Evolutionary conservation across 2,888 invertebrate genomes (phyloP), one percentile per base, ranked within the genome.

Genomic region (Mesorhabditis sp.): DNA sequence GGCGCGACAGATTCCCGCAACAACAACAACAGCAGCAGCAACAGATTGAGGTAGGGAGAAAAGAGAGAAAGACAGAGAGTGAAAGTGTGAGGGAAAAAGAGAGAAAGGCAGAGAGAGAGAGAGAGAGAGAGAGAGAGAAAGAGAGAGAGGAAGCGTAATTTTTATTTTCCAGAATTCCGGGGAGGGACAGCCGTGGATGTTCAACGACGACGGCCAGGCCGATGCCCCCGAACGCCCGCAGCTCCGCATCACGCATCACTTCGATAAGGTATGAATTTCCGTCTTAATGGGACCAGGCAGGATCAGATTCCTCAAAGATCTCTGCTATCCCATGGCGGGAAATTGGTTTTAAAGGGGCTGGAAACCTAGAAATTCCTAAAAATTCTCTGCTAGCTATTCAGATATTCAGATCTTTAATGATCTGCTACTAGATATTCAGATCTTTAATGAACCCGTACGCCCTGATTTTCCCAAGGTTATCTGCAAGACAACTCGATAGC

Each of bases 241-340:
- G 44, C 13, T 65, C 15, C 13, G 66, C 3, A 65, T 65, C 66
- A 65, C 45, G 7, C 66, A 65, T 15, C 66, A 65, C 4, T 65
- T 65, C 44, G 66, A 43, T 4, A 10, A 43, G 66, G 66, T 65
- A 43, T 10, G 13, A 7, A 43, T 15, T 10, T 28, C 1, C 28
- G 28, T 28, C 2, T 28, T 28, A 28, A n/a, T n/a, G n/a, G n/a
- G n/a, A 1, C 28, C 28, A 28, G 28, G 2, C 28, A 28, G 28
- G 28, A 28, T 28, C 28, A 28, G 28, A 28, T 28, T 28, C 28
- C 28, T 28, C 28, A 28, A 1, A 28, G 28, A 28, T 28, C 2
- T 28, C 28, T 28, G 28, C 28, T 28, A 28, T 28, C 28, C 28
- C 2, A 28, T 1, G 28, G 28, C 2, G 28, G 28, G 2, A 28